phyloP scores from a whole-genome alignment of 2,888 invertebrate species.

The Timema cristinae region DNA sequence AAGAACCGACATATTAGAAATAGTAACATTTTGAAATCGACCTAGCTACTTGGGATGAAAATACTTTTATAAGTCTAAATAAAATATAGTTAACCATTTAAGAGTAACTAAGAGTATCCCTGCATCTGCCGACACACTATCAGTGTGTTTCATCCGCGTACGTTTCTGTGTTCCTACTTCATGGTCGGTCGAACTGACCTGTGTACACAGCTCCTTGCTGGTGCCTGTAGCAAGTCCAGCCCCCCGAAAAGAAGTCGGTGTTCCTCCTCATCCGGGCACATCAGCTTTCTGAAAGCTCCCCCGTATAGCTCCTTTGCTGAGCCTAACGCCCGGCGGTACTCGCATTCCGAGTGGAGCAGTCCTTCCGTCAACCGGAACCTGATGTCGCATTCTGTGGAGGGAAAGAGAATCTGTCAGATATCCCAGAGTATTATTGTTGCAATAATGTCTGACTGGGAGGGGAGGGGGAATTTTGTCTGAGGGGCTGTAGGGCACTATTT shows the following conservation, averaged over 20 bases:
- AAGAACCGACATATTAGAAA: too few relatives aligned
- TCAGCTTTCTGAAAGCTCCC: conserved; percentile 50
- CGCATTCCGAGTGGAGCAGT: conserved; percentile 46
- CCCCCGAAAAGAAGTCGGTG: conserved; percentile 54
- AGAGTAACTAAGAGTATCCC: too few relatives aligned
- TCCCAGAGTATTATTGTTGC: not conserved
- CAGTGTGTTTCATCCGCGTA: too few relatives aligned
- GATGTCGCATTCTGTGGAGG: conserved; percentile 41
- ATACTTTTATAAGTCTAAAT: too few relatives aligned
- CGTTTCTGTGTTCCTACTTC: too few relatives aligned
- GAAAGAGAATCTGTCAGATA: not conserved
- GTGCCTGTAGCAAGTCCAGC: conserved; percentile 51
- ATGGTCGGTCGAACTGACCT: conserved; percentile 17
- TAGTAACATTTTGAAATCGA: too few relatives aligned
- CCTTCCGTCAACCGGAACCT: conserved; percentile 45
- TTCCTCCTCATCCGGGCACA: conserved; percentile 49
- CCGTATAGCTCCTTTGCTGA: conserved; percentile 62
- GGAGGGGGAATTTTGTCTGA: too few relatives aligned
- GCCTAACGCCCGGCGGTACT: conserved; percentile 50
- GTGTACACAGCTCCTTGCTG: conserved; percentile 43
- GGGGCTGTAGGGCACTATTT: too few relatives aligned
- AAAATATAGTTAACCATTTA: too few relatives aligned
- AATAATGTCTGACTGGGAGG: too few relatives aligned
- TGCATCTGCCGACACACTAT: too few relatives aligned
- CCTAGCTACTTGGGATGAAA: too few relatives aligned